Base-by-base conservation (phyloP, 2,113 vertebrate genomes). In the Atractosteus spatula region DNA sequence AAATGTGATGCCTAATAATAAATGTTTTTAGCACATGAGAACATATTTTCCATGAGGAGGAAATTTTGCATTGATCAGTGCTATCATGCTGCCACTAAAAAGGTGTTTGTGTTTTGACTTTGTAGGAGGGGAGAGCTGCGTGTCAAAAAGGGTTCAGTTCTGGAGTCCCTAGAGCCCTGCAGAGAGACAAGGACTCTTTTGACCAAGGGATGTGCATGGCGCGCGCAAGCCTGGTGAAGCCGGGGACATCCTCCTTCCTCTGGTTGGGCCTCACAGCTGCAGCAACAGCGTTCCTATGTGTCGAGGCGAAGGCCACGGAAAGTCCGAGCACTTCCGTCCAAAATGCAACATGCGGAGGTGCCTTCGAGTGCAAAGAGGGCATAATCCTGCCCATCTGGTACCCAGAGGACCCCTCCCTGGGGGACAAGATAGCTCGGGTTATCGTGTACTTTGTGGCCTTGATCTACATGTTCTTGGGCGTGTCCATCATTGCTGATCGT, bases 381-480 rank as follows among this genome's bases (percentile, higher is more conserved):
- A 97, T 99, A 84, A 96, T 99, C 87, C 85, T 99, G 79, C 97
- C 97, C 77, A 98, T 99, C 83, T 99, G 97, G 97, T 99, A 98
- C 79, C 97, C 97, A 0, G 97, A 98, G 89, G 97, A 99, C 79
- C 97, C 97, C 70, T 98, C 97, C 17, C 93, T 98, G 81, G 97
- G 97, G 69, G 97, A 99, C 91, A 99, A 99, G 91, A 96, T 99
- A 73, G 97, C 97, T 59, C 92, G 97, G 80, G 97, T 99, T 86
- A 99, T 99, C 2, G 97, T 99, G 64, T 99, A 99, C 80, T 99
- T 99, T 75, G 97, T 99, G 82, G 97, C 97, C 0, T 85, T 99
- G 85, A 99, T 99, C 86, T 99, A 99, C 89, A 99, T 99, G 97
- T 99, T 99, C 74, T 92, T 99, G 7, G 97, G 97, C 56, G 97